Conservation (phyloP, 2,888 invertebrate species). For the Pachliopta kotzebuea region DNA sequence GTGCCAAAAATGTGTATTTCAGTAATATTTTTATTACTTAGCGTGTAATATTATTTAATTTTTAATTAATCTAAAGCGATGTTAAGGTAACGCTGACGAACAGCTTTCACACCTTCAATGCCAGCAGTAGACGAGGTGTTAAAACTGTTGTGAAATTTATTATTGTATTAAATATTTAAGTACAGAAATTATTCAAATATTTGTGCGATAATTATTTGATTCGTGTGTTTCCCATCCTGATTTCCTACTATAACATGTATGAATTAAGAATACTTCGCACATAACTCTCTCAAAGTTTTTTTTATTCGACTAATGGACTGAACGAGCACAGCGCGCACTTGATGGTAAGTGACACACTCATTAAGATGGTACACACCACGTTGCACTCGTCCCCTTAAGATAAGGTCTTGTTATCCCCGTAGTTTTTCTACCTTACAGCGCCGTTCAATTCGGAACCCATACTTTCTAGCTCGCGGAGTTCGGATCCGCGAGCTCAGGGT, state of each 20-base stretch:
- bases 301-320: too few relatives aligned
- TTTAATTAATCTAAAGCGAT: slow-evolving; percentile 38
- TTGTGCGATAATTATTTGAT: slow-evolving; percentile 11
- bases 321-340: too few relatives aligned
- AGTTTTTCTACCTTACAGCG: too few relatives aligned
- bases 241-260: background rate
- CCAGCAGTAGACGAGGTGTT: slow-evolving; percentile 65
- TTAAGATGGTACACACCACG: too few relatives aligned
- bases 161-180: slow-evolving; percentile 69
- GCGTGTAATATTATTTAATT: slow-evolving; percentile 38
- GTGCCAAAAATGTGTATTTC: slow-evolving; percentile 48
- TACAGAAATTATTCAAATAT: slow-evolving; percentile 69
- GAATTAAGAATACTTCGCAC: too few relatives aligned
- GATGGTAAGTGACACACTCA: too few relatives aligned
- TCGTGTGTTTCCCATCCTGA: background rate
- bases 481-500: too few relatives aligned
- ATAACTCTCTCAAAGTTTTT: too few relatives aligned
- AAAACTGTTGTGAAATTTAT: slow-evolving; percentile 74
- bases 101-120: slow-evolving; percentile 70
- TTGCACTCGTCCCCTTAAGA: too few relatives aligned
- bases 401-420: too few relatives aligned
- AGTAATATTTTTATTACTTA: slow-evolving; percentile 35
- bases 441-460: too few relatives aligned
- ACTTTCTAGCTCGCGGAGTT: too few relatives aligned
- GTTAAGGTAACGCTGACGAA: slow-evolving; percentile 54